Evolutionary conservation across 2,113 vertebrate genomes (phyloP).

Genomic region (Corydoras sp.): DNA sequence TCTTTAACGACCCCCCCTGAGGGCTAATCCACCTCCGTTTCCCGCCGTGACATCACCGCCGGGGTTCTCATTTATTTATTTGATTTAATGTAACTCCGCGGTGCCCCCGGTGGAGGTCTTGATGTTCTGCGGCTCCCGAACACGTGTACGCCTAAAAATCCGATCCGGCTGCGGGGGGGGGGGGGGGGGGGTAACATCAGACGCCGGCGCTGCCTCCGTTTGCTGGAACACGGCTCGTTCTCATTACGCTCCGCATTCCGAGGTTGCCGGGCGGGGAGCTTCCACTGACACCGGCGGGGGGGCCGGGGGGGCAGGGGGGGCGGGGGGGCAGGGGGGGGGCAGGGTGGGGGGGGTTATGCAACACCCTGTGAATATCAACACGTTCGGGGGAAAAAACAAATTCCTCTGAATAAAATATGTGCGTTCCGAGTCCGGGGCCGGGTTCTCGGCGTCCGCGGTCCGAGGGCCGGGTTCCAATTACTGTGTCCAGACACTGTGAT

Average conservation of each 20-base stretch:
- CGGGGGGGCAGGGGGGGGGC: too few species aligned
- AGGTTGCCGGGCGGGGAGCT: slow-evolving; percentile 1
- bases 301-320: too few species aligned
- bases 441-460: neutral
- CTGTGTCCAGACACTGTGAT: too few species aligned
- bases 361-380: slow-evolving; percentile 7
- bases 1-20: too few species aligned
- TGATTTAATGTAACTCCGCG: too few species aligned
- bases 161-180: slow-evolving; percentile 8
- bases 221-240: neutral
- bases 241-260: neutral
- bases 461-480: neutral
- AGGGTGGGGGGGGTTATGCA: neutral
- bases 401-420: neutral
- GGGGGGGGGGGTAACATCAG: neutral
- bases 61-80: too few species aligned
- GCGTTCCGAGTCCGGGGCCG: neutral
- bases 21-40: too few species aligned
- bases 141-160: too few species aligned
- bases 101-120: too few species aligned
- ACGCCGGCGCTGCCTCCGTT: neutral
- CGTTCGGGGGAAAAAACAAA: neutral
- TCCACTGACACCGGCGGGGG: neutral
- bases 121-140: too few species aligned
- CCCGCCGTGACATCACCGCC: too few species aligned